Percentiles rank a stretch among this genome's conserved stretches.
phyloP scores from a whole-genome alignment of 2,113 vertebrate species.

The Panthera leo region DNA sequence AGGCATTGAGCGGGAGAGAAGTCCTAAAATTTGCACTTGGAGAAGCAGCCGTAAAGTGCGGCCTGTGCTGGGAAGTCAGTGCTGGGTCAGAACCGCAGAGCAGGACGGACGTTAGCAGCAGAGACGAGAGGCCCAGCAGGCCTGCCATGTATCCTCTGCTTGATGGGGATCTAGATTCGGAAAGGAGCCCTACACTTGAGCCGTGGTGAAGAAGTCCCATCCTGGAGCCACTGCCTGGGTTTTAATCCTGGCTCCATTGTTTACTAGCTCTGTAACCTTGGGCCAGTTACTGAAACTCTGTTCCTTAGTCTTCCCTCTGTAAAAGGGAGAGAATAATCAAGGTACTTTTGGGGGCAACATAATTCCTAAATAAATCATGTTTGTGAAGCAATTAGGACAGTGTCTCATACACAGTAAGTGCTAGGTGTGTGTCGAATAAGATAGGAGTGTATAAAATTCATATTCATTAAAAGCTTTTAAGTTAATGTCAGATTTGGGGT shows the following conservation, averaged over 20 bases:
- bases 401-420: background rate
- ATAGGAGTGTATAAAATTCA: background rate
- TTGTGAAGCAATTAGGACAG: background rate
- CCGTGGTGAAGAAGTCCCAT: background rate
- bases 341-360: background rate
- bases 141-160: no score
- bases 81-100: background rate
- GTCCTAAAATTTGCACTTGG: background rate
- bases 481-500: background rate
- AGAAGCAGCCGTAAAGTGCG: background rate
- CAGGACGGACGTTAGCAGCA: no score
- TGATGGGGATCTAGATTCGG: background rate
- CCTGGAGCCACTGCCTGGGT: background rate
- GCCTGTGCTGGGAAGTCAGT: background rate
- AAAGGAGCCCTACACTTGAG: background rate
- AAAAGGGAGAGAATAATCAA: background rate
- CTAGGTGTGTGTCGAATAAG: background rate
- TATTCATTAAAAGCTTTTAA: background rate
- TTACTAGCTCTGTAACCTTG: background rate
- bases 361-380: conserved; percentile 1
- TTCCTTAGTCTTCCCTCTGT: background rate
- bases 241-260: background rate
- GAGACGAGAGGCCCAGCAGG: background rate
- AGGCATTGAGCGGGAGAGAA: background rate
- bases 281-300: background rate